Evolutionary conservation across 1,140 invertebrate species (phyloP).

Genomic region (Drosophila cardini): DNA sequence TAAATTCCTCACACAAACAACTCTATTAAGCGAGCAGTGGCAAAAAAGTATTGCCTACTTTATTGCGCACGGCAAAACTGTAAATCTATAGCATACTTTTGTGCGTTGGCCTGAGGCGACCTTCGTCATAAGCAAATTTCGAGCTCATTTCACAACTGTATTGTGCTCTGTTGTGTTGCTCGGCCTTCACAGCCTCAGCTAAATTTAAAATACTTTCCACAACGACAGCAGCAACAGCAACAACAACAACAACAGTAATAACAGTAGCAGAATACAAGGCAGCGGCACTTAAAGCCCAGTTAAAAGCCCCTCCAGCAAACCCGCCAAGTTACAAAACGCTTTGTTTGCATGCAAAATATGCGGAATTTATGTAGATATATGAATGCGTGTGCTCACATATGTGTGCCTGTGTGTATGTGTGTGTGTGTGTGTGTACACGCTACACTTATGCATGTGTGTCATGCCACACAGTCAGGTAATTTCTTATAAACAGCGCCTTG

Average conservation of each 20-base stretch:
- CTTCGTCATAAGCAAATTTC: conserved; percentile 78
- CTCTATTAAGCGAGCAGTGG: not conserved
- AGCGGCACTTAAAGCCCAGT: conserved; percentile 57
- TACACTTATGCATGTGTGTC: too few relatives aligned
- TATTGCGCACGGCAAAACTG: conserved; percentile 4
- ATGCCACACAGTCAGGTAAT: conserved; percentile 55
- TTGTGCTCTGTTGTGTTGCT: not conserved
- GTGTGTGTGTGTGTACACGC: conserved; percentile 11
- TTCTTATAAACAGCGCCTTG: conserved; percentile 57
- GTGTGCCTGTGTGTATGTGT: conserved; percentile 6
- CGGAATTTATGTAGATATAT: conserved; percentile 29
- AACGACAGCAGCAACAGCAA: conserved; percentile 22
- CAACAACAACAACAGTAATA: conserved; percentile 8
- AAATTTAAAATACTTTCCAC: conserved; percentile 69
- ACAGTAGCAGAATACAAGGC: conserved; percentile 39
- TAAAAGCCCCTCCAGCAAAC: conserved; percentile 31
- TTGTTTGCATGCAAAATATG: conserved; percentile 43
- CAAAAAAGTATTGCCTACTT: conserved; percentile 33
- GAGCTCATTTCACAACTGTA: conserved; percentile 69
- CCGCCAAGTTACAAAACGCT: conserved; percentile 49
- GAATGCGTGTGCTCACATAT: not conserved
- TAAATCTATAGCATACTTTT: conserved; percentile 14
- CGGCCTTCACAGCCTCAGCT: conserved; percentile 57
- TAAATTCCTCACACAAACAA: not conserved
- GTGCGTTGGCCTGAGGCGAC: conserved; percentile 36